phyloP scores from a whole-genome alignment of 2,113 vertebrate species.

The Oostethus manadensis region DNA sequence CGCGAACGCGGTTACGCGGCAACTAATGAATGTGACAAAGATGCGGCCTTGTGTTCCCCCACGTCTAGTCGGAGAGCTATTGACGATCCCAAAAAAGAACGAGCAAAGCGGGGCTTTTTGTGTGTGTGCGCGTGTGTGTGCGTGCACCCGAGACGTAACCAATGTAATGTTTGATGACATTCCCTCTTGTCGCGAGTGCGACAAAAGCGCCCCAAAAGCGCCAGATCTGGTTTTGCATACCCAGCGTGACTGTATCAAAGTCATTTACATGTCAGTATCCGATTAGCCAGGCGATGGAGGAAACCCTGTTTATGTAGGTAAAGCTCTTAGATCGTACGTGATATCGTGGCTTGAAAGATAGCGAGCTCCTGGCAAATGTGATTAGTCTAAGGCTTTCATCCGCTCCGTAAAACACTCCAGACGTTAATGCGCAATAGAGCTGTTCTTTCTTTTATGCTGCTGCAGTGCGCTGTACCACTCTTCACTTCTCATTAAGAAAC shows the following conservation, averaged over 20 bases:
- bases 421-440: slow-evolving; percentile 67
- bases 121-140: no score
- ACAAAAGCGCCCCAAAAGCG: slow-evolving; percentile 17
- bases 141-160: background rate
- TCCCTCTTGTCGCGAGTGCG: slow-evolving; percentile 5
- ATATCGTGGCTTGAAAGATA: slow-evolving; percentile 52
- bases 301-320: slow-evolving; percentile 38
- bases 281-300: slow-evolving; percentile 3
- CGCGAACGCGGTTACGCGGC: slow-evolving; percentile 35
- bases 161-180: background rate
- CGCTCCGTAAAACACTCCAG: slow-evolving; percentile 65
- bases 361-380: slow-evolving; percentile 53
- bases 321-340: slow-evolving; percentile 39
- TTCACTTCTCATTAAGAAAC: slow-evolving; percentile 67
- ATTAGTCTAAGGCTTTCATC: slow-evolving; percentile 69
- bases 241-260: slow-evolving; percentile 34
- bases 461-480: slow-evolving; percentile 38
- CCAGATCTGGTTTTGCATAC: slow-evolving; percentile 15
- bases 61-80: background rate
- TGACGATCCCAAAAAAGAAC: background rate
- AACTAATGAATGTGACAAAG: slow-evolving; percentile 16
- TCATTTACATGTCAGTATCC: slow-evolving; percentile 26
- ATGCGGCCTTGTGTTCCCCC: background rate
- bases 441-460: slow-evolving; percentile 60
- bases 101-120: background rate